phyloP scores from a whole-genome alignment of 2,888 invertebrate species.

The Maniola hyperantus region DNA sequence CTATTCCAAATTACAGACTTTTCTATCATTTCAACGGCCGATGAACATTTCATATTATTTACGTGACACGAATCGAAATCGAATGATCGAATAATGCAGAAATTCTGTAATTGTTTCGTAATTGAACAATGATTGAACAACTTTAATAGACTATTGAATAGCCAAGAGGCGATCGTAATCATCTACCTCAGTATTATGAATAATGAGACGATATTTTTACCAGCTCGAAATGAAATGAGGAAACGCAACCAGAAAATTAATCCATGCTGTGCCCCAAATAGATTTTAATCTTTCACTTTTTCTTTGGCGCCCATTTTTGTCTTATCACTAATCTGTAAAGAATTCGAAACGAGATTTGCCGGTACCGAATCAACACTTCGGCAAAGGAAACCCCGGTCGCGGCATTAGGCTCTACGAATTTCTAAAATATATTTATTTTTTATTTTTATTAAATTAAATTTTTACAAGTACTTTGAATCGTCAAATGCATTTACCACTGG shows the following conservation, averaged over 20 bases:
- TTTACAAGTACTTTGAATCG: no score
- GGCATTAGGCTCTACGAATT: no score
- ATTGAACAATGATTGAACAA: constrained; percentile 17
- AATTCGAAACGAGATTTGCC: not conserved
- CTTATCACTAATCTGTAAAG: not conserved
- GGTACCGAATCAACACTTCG: not conserved
- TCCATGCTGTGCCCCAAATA: constrained; percentile 5
- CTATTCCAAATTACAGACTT: no score
- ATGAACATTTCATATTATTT: not conserved
- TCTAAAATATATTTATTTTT: no score
- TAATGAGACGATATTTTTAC: constrained; percentile 2
- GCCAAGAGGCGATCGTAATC: constrained; percentile 6
- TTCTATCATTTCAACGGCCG: not conserved
- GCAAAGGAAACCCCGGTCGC: not conserved
- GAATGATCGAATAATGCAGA: not conserved
- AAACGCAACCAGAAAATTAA: constrained; percentile 19
- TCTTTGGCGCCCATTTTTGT: not conserved
- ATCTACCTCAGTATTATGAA: constrained; percentile 3
- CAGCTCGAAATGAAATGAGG: constrained; percentile 25
- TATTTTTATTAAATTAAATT: no score
- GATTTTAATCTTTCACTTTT: constrained; percentile 13
- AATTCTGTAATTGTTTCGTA: constrained; percentile 15
- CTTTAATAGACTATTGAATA: constrained; percentile 8
- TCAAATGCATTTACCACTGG: no score
- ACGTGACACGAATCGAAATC: not conserved